Evolutionary conservation across 35 echinoderm and acorn worm genomes (phyloP), one percentile per base, ranked within the genome.

Genomic region (Ptychodera flava): DNA sequence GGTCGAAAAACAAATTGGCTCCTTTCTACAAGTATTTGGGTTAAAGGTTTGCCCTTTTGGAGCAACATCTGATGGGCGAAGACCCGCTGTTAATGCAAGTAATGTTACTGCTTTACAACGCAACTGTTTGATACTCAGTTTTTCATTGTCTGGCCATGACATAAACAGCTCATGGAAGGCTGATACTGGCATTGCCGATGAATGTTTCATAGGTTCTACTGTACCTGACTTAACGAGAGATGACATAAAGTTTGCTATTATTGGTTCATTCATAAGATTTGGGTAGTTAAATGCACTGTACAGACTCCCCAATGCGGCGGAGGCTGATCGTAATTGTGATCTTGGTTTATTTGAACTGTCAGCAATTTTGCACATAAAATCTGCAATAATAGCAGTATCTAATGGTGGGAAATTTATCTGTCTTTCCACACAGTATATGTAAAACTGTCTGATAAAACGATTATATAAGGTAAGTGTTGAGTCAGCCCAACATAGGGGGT

Each of bases 111-210:
- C 76, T 84, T 83, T 84, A 15, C 82, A 33, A 64, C 37, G 30
- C 36, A 89, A 31, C n/a, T 89, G 35, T 36, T 89, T 89, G 30
- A 89, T 83, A 84, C 80, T 89, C 31, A 89, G 77, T 1, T 83
- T 34, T 0, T 28, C 29, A 84, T 89, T 77, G 27, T 83, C 37
- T 77, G 37, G 80, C 81, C 80, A 89, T 33, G 37, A 29, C 34
- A 33, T n/a, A 84, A 64, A 64, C 22, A 64, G 22, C 6, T 64
- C 22, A 22, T 64, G 45, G 22, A 83, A 84, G 38, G 80, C 81
- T 89, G 80, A 30, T 64, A 84, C n/a, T 76, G 80, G 88, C 77
- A 89, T 79, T 30, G 82, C 88, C n/a, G 34, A 83, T 83, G 88
- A 89, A 80, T 76, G 77, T 34, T 31, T 76, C 80, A 89, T 83